phyloP scores from a whole-genome alignment of 2,113 vertebrate genomes.

The Xiphophorus hellerii region DNA sequence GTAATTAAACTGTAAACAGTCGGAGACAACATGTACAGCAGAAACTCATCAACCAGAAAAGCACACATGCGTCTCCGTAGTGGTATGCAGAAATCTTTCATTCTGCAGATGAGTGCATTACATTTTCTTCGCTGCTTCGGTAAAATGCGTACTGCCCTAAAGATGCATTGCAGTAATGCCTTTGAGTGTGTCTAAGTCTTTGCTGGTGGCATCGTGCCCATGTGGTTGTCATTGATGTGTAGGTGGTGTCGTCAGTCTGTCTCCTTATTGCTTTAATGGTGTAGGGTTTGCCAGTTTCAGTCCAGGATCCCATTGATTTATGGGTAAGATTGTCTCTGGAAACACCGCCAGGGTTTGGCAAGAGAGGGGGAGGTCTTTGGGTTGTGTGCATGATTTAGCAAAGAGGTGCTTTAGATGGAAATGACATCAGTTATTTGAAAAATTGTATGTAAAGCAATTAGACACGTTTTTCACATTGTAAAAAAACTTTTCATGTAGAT shows the following conservation, averaged over 20 bases:
- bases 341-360: slow-evolving; percentile 60
- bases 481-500: slow-evolving; percentile 41
- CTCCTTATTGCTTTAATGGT: slow-evolving; percentile 68
- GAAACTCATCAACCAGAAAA: slow-evolving; percentile 28
- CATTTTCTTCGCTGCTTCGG: slow-evolving; percentile 25
- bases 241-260: slow-evolving; percentile 55
- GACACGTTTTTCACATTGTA: slow-evolving; percentile 20
- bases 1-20: slow-evolving; percentile 32
- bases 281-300: slow-evolving; percentile 60
- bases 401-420: slow-evolving; percentile 54
- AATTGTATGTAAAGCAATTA: slow-evolving; percentile 42
- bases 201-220: slow-evolving; percentile 31
- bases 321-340: slow-evolving; percentile 59
- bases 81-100: slow-evolving; percentile 5
- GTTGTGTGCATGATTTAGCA: slow-evolving; percentile 65
- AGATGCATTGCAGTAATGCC: slow-evolving; percentile 39
- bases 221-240: slow-evolving; percentile 57
- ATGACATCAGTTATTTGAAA: slow-evolving; percentile 30
- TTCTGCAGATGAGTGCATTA: slow-evolving; percentile 30
- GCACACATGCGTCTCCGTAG: neutral
- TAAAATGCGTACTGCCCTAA: slow-evolving; percentile 20
- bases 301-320: slow-evolving; percentile 64
- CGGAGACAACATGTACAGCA: slow-evolving; percentile 9
- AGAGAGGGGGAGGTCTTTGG: slow-evolving; percentile 57
- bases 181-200: slow-evolving; percentile 23